Conservation (phyloP, 1,140 invertebrate genomes). For the Periplaneta americana region DNA sequence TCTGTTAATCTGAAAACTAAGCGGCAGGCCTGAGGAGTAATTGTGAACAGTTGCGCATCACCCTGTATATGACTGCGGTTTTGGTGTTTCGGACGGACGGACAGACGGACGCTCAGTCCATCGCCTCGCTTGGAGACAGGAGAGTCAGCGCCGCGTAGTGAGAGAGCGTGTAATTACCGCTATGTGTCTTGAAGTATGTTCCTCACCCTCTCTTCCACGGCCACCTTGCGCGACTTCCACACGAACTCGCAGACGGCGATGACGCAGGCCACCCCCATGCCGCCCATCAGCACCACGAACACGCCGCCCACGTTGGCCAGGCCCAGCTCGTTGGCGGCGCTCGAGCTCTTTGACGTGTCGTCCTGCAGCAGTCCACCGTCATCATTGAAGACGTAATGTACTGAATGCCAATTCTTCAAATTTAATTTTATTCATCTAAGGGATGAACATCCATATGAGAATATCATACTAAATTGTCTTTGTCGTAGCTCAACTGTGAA, state of each 20-base stretch:
- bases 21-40: too few relatives aligned
- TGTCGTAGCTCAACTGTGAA: too few relatives aligned
- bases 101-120: neutral
- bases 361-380: constrained; percentile 61
- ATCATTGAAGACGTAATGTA: too few relatives aligned
- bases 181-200: constrained; percentile 40
- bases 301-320: constrained; percentile 92
- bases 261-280: constrained; percentile 82
- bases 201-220: constrained; percentile 80
- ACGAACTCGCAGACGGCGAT: constrained; percentile 88
- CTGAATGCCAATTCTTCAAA: too few relatives aligned
- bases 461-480: too few relatives aligned
- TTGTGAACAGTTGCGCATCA: too few relatives aligned
- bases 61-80: too few relatives aligned
- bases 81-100: too few relatives aligned
- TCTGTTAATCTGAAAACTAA: too few relatives aligned
- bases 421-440: too few relatives aligned
- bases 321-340: constrained; percentile 77
- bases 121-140: neutral
- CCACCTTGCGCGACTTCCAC: constrained; percentile 89
- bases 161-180: constrained; percentile 26
- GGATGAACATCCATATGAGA: too few relatives aligned
- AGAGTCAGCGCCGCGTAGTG: neutral
- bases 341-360: constrained; percentile 76
- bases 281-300: constrained; percentile 89